These are phyloP conservation scores for Calidris pygmaea DNA, from an alignment of 2,113 vertebrate genomes.

Conservation along the genomic window DNA sequence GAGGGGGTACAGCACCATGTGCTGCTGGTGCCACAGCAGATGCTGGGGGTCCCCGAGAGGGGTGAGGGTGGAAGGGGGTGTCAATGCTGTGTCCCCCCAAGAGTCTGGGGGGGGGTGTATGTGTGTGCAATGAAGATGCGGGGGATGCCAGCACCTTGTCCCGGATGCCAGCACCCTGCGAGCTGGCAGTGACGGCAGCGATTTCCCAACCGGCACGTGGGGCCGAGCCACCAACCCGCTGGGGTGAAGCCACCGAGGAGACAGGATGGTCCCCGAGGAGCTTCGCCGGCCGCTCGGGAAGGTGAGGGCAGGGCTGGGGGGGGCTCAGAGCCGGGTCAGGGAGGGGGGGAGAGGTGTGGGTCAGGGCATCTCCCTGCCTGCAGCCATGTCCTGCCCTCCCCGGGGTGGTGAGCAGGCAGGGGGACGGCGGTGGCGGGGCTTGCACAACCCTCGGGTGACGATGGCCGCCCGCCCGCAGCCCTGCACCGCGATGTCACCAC, in stretches of 20 bases:
- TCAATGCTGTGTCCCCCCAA: background rate
- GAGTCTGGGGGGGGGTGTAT: fast-evolving
- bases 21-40: background rate
- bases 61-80: background rate
- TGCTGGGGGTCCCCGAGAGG: background rate
- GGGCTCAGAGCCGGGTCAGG: too few species aligned
- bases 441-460: background rate
- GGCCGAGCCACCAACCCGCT: background rate
- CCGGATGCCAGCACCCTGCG: background rate
- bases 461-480: background rate
- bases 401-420: fast-evolving
- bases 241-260: background rate
- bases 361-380: background rate
- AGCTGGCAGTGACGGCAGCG: background rate
- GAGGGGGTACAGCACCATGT: background rate
- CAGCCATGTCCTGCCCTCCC: too few species aligned
- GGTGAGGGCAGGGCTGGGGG: background rate
- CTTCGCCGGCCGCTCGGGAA: fast-evolving
- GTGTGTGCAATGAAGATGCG: fast-evolving
- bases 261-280: background rate
- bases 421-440: background rate
- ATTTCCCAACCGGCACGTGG: background rate
- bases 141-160: background rate
- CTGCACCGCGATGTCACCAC: background rate
- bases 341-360: background rate